phyloP scores from a whole-genome alignment of 2,797 vertebrate genomes.

The Neosilurus hyrtlii region DNA sequence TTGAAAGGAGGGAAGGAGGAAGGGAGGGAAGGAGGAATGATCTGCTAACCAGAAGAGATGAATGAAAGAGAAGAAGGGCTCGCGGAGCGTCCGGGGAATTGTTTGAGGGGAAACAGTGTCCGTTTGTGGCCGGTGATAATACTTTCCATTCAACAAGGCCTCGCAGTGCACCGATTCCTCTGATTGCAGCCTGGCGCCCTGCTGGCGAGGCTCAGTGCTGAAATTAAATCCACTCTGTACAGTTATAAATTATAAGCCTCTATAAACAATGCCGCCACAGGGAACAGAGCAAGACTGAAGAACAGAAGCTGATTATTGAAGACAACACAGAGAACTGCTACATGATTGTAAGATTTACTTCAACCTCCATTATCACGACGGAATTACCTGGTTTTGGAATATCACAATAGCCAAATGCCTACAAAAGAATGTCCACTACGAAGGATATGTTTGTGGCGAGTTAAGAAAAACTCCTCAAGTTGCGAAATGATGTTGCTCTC shows the following conservation, averaged over 20 bases:
- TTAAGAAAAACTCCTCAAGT: constrained; percentile 27
- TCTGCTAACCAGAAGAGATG: constrained; percentile 83
- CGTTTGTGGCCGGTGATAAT: constrained; percentile 90
- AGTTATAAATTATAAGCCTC: constrained; percentile 95
- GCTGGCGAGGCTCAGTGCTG: constrained; percentile 86
- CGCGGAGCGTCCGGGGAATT: constrained; percentile 82
- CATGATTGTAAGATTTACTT: background rate
- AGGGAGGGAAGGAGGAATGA: constrained; percentile 58
- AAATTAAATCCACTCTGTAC: constrained; percentile 95
- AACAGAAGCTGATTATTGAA: constrained; percentile 29
- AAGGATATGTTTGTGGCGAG: background rate
- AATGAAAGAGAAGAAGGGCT: constrained; percentile 77
- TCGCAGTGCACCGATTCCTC: constrained; percentile 88
- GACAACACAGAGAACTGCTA: constrained; percentile 11
- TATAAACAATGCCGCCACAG: constrained; percentile 93
- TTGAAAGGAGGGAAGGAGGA: constrained; percentile 61
- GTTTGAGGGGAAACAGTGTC: constrained; percentile 90
- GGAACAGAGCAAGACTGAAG: constrained; percentile 63
- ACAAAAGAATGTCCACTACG: background rate
- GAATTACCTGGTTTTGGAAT: background rate
- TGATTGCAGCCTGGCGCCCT: constrained; percentile 90
- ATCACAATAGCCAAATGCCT: background rate
- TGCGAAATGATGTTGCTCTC: constrained; percentile 38
- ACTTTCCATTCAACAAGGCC: constrained; percentile 90
- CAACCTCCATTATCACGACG: background rate